These are phyloP conservation scores for Pycnomerus fuliginosus DNA, from an alignment of 2,888 invertebrate species.

Conservation along the genomic window DNA sequence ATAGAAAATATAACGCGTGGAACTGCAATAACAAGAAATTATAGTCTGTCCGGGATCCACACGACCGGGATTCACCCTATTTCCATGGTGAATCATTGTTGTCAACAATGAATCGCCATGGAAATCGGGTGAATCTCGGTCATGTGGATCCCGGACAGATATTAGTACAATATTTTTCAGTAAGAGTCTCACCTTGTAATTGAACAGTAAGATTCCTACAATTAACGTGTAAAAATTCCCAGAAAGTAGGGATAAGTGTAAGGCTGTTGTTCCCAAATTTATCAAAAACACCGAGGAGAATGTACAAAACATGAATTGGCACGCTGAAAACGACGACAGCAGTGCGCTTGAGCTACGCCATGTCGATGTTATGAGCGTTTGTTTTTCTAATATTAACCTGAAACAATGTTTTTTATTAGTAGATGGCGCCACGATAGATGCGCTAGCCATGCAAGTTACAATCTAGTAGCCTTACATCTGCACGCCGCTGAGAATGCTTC, in stretches of 20 bases:
- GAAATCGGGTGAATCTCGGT: too few species aligned
- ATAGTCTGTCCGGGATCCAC: too few species aligned
- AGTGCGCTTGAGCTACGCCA: conserved; percentile 65
- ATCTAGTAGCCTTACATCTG: conserved; percentile 69
- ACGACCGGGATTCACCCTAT: too few species aligned
- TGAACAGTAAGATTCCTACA: conserved; percentile 76
- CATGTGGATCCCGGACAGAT: too few species aligned
- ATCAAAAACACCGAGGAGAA: conserved; percentile 73
- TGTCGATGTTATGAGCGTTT: conserved; percentile 65
- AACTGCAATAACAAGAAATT: conserved; percentile 60
- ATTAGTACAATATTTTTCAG: too few species aligned
- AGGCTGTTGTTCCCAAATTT: conserved; percentile 77
- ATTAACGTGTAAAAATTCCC: conserved; percentile 84
- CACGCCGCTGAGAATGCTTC: conserved; percentile 72
- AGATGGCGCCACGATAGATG: too few species aligned
- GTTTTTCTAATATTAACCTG: conserved; percentile 66
- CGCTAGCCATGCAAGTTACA: too few species aligned
- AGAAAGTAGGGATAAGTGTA: conserved; percentile 79
- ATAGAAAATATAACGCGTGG: conserved; percentile 78
- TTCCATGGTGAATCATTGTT: too few species aligned
- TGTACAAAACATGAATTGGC: conserved; percentile 75
- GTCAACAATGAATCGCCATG: too few species aligned
- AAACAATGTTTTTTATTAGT: conserved; percentile 19
- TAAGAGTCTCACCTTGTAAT: conserved; percentile 77
- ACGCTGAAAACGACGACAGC: conserved; percentile 58